A percentile compares a stretch with the other conserved stretches of the same genome.
phyloP scores from a whole-genome alignment of 2,888 invertebrate genomes.

The Agrochola lychnidis region DNA sequence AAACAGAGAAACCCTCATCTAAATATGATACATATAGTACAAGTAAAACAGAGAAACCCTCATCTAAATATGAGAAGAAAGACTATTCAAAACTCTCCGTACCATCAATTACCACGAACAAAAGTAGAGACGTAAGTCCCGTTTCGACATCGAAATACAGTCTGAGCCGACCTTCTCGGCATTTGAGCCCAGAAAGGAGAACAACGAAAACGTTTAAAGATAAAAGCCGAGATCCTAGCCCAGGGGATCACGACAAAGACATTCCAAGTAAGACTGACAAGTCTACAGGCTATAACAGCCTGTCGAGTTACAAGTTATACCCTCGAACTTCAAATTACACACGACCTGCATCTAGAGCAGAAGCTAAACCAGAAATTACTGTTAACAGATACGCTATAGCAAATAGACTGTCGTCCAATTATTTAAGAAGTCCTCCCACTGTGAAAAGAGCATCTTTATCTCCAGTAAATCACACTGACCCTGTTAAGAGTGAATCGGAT shows the following conservation, averaged over 20 bases:
- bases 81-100: constrained; percentile 87
- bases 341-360: constrained; percentile 78
- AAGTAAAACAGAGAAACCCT: constrained; percentile 70
- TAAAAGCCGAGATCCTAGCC: constrained; percentile 90
- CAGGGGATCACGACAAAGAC: constrained; percentile 89
- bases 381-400: constrained; percentile 84
- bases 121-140: constrained; percentile 91
- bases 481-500: constrained; percentile 73
- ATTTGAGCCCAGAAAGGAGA: constrained; percentile 88
- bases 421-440: constrained; percentile 84
- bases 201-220: constrained; percentile 82
- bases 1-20: constrained; percentile 70
- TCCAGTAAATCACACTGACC: constrained; percentile 79
- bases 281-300: constrained; percentile 87
- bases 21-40: constrained; percentile 76
- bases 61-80: constrained; percentile 84
- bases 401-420: constrained; percentile 84
- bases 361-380: constrained; percentile 77
- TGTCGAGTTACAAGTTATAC: constrained; percentile 89
- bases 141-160: constrained; percentile 85
- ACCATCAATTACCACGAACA: constrained; percentile 78
- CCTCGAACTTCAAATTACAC: constrained; percentile 86
- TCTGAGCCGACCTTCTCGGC: constrained; percentile 84
- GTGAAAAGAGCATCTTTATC: constrained; percentile 83
- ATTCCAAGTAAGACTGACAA: constrained; percentile 91